Evolutionary conservation across 2,113 vertebrate genomes (phyloP).

Genomic region (Mesitornis unicolor): DNA sequence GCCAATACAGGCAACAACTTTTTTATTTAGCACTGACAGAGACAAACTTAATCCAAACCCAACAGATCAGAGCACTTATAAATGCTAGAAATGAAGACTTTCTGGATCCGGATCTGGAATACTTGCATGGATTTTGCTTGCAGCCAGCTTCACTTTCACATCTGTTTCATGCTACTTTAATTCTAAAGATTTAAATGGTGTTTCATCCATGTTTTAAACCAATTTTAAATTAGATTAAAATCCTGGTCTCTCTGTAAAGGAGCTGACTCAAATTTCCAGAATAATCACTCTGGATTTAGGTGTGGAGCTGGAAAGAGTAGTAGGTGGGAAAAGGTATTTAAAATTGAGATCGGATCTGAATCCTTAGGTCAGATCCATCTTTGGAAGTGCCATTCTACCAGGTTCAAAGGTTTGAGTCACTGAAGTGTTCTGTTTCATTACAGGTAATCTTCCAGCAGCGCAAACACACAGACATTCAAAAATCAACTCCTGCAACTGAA

Average conservation of each 20-base stretch:
- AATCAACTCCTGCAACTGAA: not conserved
- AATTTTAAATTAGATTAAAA: not conserved
- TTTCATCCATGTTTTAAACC: not conserved
- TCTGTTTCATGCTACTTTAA: not conserved
- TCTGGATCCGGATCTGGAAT: not conserved
- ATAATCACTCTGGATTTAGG: not conserved
- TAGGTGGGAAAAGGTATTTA: not conserved
- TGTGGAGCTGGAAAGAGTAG: not conserved
- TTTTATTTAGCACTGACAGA: not conserved
- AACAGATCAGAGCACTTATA: not conserved
- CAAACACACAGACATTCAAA: not conserved
- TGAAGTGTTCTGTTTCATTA: not conserved
- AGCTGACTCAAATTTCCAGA: not conserved
- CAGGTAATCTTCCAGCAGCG: not conserved
- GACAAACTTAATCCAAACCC: not conserved
- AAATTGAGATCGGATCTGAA: not conserved
- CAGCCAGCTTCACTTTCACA: not conserved
- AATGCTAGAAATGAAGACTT: not conserved
- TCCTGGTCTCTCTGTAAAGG: not conserved
- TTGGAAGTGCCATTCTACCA: not conserved
- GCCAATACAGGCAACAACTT: not conserved
- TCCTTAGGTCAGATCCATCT: not conserved
- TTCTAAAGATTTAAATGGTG: not conserved
- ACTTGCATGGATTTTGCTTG: not conserved
- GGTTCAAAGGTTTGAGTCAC: not conserved